These are phyloP conservation scores for Eupeodes luniger DNA, from an alignment of 2,888 invertebrate genomes.

Conservation along the genomic window DNA sequence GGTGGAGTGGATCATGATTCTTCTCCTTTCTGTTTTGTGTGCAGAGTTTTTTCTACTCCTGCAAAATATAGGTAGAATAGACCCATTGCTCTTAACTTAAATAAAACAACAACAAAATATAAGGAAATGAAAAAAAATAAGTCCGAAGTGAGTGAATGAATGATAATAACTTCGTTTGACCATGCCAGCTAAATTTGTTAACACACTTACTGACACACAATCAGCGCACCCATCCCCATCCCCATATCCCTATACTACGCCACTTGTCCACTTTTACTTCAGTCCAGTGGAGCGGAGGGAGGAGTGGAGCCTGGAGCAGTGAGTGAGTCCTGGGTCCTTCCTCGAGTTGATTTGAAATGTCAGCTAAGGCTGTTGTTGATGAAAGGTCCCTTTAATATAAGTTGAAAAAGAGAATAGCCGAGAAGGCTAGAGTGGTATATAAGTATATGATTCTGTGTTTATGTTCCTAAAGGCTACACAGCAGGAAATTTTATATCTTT, in stretches of 20 bases:
- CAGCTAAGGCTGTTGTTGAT: constrained; percentile 63
- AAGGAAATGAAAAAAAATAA: neutral
- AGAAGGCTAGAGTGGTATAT: constrained; percentile 17
- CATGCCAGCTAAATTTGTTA: constrained; percentile 50
- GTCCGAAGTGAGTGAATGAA: constrained; percentile 31
- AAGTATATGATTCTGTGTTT: neutral
- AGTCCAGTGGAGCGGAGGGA: too few species aligned
- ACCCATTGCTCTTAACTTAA: constrained; percentile 20
- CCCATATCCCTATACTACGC: neutral
- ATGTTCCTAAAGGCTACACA: neutral
- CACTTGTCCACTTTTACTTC: constrained; percentile 30
- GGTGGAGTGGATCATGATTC: constrained; percentile 5
- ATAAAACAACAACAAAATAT: neutral
- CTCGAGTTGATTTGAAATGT: constrained; percentile 47
- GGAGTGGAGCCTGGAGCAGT: neutral
- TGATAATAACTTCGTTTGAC: constrained; percentile 65
- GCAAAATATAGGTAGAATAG: neutral
- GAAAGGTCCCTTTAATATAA: constrained; percentile 56
- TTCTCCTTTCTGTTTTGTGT: neutral
- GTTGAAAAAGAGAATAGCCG: constrained; percentile 50
- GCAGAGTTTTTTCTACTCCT: neutral
- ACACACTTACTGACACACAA: constrained; percentile 60
- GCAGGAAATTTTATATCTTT: neutral
- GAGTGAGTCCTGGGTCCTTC: neutral
- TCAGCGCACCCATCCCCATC: constrained; percentile 46